A percentile compares a stretch with the other conserved stretches of the same genome.
Evolutionary conservation across 2,797 vertebrate species (phyloP).

Genomic region (Ispidina picta): DNA sequence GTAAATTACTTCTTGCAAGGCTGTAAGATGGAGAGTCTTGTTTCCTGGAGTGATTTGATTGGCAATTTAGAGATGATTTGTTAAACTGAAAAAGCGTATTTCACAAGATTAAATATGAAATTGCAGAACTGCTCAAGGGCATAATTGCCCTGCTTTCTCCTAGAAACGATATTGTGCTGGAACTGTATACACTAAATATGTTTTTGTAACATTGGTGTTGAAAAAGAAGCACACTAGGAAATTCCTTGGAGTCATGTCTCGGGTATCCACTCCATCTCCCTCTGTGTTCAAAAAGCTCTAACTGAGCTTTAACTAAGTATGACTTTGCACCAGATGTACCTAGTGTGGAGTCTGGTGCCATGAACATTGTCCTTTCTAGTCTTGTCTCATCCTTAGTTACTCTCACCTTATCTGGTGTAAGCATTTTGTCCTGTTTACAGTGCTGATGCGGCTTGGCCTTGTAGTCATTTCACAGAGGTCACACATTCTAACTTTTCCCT

Average conservation of each 20-base stretch:
- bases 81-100: constrained; percentile 24
- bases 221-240: neutral
- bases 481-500: neutral
- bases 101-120: constrained; percentile 48
- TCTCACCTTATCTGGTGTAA: neutral
- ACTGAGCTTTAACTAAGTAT: neutral
- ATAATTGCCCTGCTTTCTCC: constrained; percentile 31
- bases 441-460: neutral
- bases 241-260: neutral
- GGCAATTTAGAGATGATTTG: constrained; percentile 48
- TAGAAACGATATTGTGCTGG: neutral
- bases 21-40: neutral
- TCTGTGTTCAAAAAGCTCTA: neutral
- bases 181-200: neutral
- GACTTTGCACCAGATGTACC: neutral
- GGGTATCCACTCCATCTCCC: neutral
- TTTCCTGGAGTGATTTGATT: constrained; percentile 58
- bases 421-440: neutral
- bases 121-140: constrained; percentile 28
- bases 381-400: neutral
- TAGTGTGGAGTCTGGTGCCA: neutral
- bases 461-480: neutral
- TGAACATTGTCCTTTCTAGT: neutral
- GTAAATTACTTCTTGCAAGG: constrained; percentile 38
- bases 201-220: neutral